phyloP scores from a whole-genome alignment of 2,888 invertebrate species.

The Drosophila emarginata region DNA sequence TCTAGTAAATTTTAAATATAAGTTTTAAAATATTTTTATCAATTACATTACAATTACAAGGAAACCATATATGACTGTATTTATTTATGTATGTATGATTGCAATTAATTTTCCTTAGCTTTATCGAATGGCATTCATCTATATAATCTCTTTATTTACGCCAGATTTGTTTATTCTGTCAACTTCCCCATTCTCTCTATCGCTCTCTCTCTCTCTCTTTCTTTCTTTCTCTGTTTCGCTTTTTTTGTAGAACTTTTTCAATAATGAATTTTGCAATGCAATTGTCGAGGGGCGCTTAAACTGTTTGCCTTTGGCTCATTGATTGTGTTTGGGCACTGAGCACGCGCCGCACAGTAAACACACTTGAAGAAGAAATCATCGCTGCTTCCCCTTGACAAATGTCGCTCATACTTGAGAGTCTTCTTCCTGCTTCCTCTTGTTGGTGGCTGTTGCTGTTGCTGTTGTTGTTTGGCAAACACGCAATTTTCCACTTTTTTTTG shows the following conservation, averaged over 20 bases:
- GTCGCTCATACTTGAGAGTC: slow-evolving; percentile 2
- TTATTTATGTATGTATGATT: no score
- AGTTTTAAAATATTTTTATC: no score
- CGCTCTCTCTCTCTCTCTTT: neutral
- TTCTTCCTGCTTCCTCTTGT: slow-evolving; percentile 15
- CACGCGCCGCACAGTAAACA: slow-evolving; percentile 72
- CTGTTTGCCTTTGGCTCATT: slow-evolving; percentile 70
- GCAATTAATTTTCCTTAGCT: neutral
- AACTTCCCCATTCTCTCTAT: neutral
- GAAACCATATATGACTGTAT: no score
- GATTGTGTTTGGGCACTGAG: slow-evolving; percentile 56
- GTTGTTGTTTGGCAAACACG: slow-evolving; percentile 62
- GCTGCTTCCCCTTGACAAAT: slow-evolving; percentile 26
- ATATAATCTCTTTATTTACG: neutral
- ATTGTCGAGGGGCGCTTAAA: slow-evolving; percentile 71
- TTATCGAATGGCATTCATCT: slow-evolving; percentile 6
- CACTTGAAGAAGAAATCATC: slow-evolving; percentile 40
- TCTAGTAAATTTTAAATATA: no score
- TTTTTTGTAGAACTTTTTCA: slow-evolving; percentile 31
- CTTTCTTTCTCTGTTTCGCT: neutral
- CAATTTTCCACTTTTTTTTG: slow-evolving; percentile 65
- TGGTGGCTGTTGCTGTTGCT: slow-evolving; percentile 25
- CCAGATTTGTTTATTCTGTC: neutral
- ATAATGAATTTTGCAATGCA: slow-evolving; percentile 35
- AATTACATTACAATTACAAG: no score